Base-by-base conservation (phyloP, 2,888 invertebrate genomes). In the Megastigmus dorsalis region DNA sequence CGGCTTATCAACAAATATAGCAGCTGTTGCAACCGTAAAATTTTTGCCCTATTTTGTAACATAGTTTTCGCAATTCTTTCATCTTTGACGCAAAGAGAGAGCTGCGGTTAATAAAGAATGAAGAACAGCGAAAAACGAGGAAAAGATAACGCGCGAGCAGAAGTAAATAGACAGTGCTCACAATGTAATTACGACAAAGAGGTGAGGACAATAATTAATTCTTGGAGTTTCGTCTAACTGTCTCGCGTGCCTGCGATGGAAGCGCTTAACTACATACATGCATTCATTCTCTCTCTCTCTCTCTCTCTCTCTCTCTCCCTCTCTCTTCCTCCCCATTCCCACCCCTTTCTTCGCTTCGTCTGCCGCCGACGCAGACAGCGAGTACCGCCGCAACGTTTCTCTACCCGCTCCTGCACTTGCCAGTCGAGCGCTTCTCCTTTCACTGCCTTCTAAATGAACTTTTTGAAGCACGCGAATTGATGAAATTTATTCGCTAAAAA, bases 131-230 rank as follows among this genome's bases (percentile, higher is more conserved):
- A n/a, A 43, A 41, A 43, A 38, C 13, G 13, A 13, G 6, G 13
- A 52, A 57, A 15, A 54, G 57, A 57, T 18, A 28, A 52, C 26
- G 38, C 36, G 23, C 15, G 41, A 7, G 18, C 9, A 28, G 57
- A 52, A 52, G 26, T 70, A 70, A 74, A 74, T 74, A 74, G 65
- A 36, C 63, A 72, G 48, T 52, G 20, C 26, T 33, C 33, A 48
- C 54, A 57, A 67, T 50, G 67, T 75, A 79, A 80, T 79, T 80
- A 79, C 66, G 50, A 50, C 60, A 62, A 71, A 76, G 52, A 68
- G 43, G 79, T 18, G 65, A 71, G 65, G 55, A 65, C 71, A 63
- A 75, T 81, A 83, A 83, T 83, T 83, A 83, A 83, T 81, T 83
- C 80, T 67, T 74, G 65, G 76, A 80, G 79, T 80, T 81, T 74